phyloP scores from a whole-genome alignment of 1,140 invertebrate genomes.

The Phymorhynchus buccinoides region DNA sequence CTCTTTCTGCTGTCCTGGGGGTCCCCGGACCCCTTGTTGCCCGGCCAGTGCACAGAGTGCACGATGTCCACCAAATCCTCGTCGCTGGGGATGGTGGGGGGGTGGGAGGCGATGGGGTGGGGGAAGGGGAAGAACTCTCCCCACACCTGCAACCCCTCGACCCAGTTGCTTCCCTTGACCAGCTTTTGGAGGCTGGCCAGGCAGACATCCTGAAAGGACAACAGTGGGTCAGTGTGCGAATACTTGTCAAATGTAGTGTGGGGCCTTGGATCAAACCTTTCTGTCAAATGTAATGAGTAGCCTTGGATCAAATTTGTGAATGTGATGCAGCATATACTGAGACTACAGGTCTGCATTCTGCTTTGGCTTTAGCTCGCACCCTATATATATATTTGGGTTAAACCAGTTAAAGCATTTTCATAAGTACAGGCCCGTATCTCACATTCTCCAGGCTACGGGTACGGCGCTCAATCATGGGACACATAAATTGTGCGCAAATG shows the following conservation, averaged over 20 bases:
- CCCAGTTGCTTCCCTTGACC: conserved; percentile 73
- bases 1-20: conserved; percentile 44
- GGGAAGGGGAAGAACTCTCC: conserved; percentile 70
- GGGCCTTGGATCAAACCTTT: background rate
- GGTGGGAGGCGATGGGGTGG: conserved; percentile 57
- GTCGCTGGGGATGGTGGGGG: conserved; percentile 48
- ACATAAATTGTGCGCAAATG: no score
- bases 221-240: background rate
- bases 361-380: no score
- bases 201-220: conserved; percentile 68
- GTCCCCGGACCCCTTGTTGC: conserved; percentile 29
- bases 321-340: no score
- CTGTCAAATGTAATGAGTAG: background rate
- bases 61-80: conserved; percentile 56
- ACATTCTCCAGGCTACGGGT: no score
- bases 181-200: conserved; percentile 69
- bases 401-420: no score
- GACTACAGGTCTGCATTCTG: no score
- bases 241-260: background rate
- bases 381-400: no score
- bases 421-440: no score
- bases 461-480: no score
- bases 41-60: conserved; percentile 31
- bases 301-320: background rate
- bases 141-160: conserved; percentile 74